phyloP scores from a whole-genome alignment of 2,113 vertebrate genomes.

The Anarhynchus alexandrinus region DNA sequence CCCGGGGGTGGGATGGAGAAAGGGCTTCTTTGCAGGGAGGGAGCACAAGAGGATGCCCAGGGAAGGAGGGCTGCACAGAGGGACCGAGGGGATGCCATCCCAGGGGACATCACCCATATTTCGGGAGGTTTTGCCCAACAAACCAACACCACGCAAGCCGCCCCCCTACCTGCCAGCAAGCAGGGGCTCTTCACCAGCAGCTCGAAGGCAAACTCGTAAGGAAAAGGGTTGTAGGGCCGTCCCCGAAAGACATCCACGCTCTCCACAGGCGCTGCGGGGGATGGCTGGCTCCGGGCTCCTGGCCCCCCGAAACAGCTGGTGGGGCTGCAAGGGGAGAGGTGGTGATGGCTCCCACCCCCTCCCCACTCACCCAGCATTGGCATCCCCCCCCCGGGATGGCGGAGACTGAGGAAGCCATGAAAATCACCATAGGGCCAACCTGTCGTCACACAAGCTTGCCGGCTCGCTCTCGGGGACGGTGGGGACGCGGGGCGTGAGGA shows the following conservation, averaged over 20 bases:
- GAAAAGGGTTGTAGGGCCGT: constrained; percentile 82
- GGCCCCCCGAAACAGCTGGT: constrained; percentile 88
- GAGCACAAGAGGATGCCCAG: neutral
- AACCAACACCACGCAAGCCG: rapidly evolving
- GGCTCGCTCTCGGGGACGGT: constrained; percentile 75
- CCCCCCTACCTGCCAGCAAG: constrained; percentile 87
- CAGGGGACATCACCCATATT: neutral
- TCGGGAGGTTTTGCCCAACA: neutral
- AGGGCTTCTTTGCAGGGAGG: neutral
- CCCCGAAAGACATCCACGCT: constrained; percentile 80
- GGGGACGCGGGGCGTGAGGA: constrained; percentile 80
- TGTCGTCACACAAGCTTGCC: constrained; percentile 87
- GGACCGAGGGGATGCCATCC: neutral
- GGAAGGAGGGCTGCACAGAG: neutral
- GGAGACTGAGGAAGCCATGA: constrained; percentile 76
- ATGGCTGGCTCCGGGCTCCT: constrained; percentile 18
- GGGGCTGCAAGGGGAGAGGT: constrained; percentile 71
- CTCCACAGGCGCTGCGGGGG: constrained; percentile 40
- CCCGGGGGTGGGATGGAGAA: neutral
- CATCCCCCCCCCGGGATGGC: neutral
- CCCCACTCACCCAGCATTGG: rapidly evolving
- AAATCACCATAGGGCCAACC: constrained; percentile 86
- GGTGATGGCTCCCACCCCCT: neutral
- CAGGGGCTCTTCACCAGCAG: constrained; percentile 95
- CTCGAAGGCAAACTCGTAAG: constrained; percentile 91